A percentile compares a stretch with the other conserved stretches of the same genome.
These are phyloP conservation scores for Triops cancriformis DNA, from an alignment of 1,140 invertebrate genomes.

Conservation along the genomic window DNA sequence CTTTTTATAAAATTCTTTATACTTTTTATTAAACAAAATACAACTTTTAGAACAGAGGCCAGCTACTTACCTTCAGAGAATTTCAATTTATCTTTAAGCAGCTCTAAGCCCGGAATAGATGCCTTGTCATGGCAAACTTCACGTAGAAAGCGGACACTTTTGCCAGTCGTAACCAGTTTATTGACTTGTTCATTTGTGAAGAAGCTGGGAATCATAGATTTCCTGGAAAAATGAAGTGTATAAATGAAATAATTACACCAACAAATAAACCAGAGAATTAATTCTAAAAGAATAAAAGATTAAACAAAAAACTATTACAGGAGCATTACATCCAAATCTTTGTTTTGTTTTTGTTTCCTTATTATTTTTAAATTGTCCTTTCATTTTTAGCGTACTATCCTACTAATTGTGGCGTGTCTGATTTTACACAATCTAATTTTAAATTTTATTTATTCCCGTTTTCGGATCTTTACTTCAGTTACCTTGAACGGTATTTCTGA, in stretches of 20 bases:
- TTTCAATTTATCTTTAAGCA: conserved; percentile 14
- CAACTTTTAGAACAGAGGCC: background rate
- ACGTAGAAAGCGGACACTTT: conserved; percentile 88
- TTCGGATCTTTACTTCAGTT: conserved; percentile 38
- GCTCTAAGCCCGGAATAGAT: conserved; percentile 50
- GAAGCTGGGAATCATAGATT: conserved; percentile 69
- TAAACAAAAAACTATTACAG: background rate
- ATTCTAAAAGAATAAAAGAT: too few species aligned
- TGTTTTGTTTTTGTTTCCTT: background rate
- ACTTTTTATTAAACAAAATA: too few species aligned
- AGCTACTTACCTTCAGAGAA: background rate
- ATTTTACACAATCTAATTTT: conserved; percentile 15
- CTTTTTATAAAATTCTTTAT: too few species aligned
- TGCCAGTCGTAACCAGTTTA: conserved; percentile 82
- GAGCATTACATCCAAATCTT: background rate
- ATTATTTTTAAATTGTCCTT: conserved; percentile 39
- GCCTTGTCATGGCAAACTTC: conserved; percentile 78
- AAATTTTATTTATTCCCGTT: conserved; percentile 15
- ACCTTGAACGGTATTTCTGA: conserved; percentile 82
- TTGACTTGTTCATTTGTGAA: conserved; percentile 59
- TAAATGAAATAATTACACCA: conserved; percentile 20
- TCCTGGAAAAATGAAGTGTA: conserved; percentile 40
- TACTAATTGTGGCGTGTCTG: background rate
- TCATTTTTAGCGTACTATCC: conserved; percentile 26
- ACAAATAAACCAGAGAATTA: background rate